Conservation (phyloP, 2,113 vertebrate genomes). For the Cacatua alba region DNA sequence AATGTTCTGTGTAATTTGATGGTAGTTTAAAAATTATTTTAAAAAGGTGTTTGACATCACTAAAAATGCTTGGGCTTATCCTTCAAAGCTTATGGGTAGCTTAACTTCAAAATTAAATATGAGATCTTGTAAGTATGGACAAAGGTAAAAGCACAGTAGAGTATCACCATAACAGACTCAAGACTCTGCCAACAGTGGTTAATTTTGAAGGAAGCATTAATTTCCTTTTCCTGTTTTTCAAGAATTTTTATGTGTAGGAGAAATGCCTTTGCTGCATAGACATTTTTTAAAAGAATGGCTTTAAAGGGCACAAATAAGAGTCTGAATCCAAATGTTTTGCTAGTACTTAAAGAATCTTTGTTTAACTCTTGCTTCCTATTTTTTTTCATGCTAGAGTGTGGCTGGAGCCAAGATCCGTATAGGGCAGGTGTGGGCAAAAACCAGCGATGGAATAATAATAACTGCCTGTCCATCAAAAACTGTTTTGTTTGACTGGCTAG, state of each 20-base stretch:
- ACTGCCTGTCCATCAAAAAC: background rate
- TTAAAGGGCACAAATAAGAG: background rate
- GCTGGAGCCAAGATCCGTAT: background rate
- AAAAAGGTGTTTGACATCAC: background rate
- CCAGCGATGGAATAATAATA: background rate
- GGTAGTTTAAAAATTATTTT: background rate
- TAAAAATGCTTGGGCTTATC: background rate
- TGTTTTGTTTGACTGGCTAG: background rate
- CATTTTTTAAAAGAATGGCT: background rate
- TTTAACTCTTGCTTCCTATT: background rate
- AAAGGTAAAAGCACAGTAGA: background rate
- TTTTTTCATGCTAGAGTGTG: background rate
- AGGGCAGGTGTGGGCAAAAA: background rate
- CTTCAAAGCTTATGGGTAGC: background rate
- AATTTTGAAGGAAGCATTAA: constrained; percentile 27
- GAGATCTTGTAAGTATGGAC: background rate
- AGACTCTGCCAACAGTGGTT: background rate
- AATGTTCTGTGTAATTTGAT: background rate
- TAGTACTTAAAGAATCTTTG: background rate
- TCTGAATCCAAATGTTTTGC: background rate
- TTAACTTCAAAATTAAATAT: background rate
- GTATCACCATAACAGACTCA: background rate
- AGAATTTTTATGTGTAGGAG: constrained; percentile 20
- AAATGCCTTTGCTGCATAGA: constrained; percentile 33
- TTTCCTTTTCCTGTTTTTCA: constrained; percentile 72